A percentile compares a stretch with the other conserved stretches of the same genome.
These are phyloP conservation scores for Trachymyrmex septentrionalis DNA, from an alignment of 1,140 invertebrate genomes.

Conservation along the genomic window DNA sequence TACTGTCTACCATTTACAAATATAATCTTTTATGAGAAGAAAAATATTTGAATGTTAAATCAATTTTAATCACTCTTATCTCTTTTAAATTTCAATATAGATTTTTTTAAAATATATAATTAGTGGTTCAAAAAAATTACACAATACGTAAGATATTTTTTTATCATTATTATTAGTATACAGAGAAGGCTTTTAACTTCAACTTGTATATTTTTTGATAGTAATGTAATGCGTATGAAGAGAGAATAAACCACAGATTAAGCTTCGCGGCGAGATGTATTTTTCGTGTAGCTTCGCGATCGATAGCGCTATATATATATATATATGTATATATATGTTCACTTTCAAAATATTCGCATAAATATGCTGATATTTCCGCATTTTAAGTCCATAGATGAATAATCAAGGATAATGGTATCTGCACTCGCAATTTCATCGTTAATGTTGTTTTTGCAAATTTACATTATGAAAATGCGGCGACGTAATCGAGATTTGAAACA, in stretches of 20 bases:
- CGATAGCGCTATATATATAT: constrained; percentile 4
- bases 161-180: not conserved
- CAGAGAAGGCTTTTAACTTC: constrained; percentile 28
- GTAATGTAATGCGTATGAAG: constrained; percentile 14
- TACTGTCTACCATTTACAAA: constrained; percentile 6
- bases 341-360: constrained; percentile 49
- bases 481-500: constrained; percentile 48
- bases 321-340: not conserved
- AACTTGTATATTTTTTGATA: constrained; percentile 31
- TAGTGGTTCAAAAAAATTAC: not conserved
- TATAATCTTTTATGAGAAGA: not conserved
- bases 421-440: constrained; percentile 17
- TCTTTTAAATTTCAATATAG: not conserved
- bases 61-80: constrained; percentile 18
- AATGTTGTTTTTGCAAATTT: constrained; percentile 15
- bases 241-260: constrained; percentile 54
- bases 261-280: constrained; percentile 55
- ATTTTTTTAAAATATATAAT: not conserved
- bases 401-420: constrained; percentile 54
- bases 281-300: constrained; percentile 59
- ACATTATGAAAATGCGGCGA: constrained; percentile 21
- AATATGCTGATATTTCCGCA: constrained; percentile 48
- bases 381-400: constrained; percentile 49
- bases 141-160: not conserved
- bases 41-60: constrained; percentile 9